These are phyloP conservation scores for Tribolium castaneum DNA, from an alignment of 1,140 invertebrate species.

Conservation along the genomic window DNA sequence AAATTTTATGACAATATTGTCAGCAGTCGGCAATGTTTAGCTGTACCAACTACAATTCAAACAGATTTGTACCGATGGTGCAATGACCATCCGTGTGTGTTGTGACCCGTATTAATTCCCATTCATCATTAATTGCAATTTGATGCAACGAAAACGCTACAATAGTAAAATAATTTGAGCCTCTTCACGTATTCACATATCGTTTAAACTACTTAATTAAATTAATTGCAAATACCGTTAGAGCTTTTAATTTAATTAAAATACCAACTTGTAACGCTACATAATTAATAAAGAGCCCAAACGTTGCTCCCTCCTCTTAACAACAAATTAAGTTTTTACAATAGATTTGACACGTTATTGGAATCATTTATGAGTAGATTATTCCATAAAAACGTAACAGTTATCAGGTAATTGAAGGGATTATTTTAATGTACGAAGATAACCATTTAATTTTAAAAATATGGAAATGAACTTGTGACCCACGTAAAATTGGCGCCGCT, in stretches of 20 bases:
- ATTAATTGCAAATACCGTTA: conserved; percentile 21
- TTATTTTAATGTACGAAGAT: background rate
- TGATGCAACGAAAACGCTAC: conserved; percentile 9
- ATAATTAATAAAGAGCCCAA: background rate
- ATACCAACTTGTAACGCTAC: background rate
- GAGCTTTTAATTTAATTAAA: conserved; percentile 16
- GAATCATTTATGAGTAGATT: background rate
- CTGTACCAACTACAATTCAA: background rate
- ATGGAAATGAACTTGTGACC: background rate
- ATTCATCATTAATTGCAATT: conserved; percentile 8
- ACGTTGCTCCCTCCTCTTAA: background rate
- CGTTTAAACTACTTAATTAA: background rate
- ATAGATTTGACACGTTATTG: background rate
- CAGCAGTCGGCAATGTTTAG: background rate
- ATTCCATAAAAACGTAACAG: background rate
- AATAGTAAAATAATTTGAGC: background rate
- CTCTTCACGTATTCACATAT: background rate
- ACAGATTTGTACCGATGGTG: conserved; percentile 2
- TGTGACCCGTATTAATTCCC: conserved; percentile 11
- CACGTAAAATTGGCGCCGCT: background rate
- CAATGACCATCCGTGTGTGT: background rate
- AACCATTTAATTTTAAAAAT: background rate
- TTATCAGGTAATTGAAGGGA: background rate
- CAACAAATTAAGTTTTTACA: background rate
- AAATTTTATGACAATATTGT: too few relatives aligned